Evolutionary conservation across 92 coral and sea anemone genomes (phyloP).

Genomic region (Umimayanthus kanabou): DNA sequence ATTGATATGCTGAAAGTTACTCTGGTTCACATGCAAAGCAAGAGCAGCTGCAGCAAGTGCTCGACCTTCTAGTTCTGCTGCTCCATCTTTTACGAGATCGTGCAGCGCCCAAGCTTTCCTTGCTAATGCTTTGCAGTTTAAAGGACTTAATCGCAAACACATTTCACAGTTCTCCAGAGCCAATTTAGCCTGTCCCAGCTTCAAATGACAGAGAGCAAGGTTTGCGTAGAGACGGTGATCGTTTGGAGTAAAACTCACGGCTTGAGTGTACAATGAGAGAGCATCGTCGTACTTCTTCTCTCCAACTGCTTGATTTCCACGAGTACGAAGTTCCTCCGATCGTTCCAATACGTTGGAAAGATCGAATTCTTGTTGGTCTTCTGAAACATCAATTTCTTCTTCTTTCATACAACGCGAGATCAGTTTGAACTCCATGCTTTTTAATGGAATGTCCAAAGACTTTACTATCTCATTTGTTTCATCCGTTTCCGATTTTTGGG

Average conservation of each 20-base stretch:
- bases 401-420: constrained; percentile 69
- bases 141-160: constrained; percentile 52
- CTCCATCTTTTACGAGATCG: constrained; percentile 15
- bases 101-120: constrained; percentile 61
- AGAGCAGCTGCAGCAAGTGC: constrained; percentile 58
- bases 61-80: constrained; percentile 19
- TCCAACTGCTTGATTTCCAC: constrained; percentile 69
- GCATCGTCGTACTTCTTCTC: constrained; percentile 50
- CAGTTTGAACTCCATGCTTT: constrained; percentile 53
- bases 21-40: constrained; percentile 52
- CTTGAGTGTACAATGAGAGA: constrained; percentile 49
- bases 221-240: constrained; percentile 60
- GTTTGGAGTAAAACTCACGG: constrained; percentile 26
- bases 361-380: not conserved
- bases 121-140: constrained; percentile 49
- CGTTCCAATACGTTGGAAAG: not conserved
- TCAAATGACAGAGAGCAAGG: constrained; percentile 67
- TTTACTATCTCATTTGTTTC: constrained; percentile 29
- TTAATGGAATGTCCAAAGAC: constrained; percentile 64
- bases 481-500: constrained; percentile 3
- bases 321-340: constrained; percentile 54
- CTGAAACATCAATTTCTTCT: not conserved
- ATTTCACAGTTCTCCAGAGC: constrained; percentile 71
- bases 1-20: constrained; percentile 11
- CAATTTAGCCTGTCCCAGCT: constrained; percentile 51